Percentiles rank a stretch among this genome's conserved stretches.
phyloP scores from a whole-genome alignment of 2,888 invertebrate species.

The Stomorhina lunata region DNA sequence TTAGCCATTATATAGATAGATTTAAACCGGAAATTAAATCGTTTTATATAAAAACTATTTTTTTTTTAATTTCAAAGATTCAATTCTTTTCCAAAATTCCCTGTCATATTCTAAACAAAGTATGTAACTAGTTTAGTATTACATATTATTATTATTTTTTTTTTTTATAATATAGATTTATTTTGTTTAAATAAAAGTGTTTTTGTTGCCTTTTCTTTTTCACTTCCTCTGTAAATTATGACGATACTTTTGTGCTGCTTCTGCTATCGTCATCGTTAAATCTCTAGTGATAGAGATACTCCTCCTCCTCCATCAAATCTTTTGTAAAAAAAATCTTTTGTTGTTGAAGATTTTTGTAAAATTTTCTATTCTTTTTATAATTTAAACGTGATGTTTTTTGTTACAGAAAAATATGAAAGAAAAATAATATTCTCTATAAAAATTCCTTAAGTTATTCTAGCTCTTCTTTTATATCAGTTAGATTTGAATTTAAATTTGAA shows the following conservation, averaged over 20 bases:
- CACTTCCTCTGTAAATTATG: slow-evolving; percentile 39
- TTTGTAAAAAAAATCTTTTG: slow-evolving; percentile 29
- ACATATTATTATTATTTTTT: neutral
- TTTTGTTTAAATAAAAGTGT: neutral
- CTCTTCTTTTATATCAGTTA: neutral
- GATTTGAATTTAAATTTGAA: no score
- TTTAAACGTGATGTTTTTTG: slow-evolving; percentile 30
- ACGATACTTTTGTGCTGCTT: no score
- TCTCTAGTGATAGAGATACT: no score
- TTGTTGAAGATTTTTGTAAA: neutral
- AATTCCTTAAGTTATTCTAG: slow-evolving; percentile 21
- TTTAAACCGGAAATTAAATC: no score
- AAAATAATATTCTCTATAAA: slow-evolving; percentile 23
- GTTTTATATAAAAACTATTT: no score
- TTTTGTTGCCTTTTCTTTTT: neutral
- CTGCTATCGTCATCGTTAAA: slow-evolving; percentile 24
- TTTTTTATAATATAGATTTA: no score
- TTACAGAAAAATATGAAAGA: neutral
- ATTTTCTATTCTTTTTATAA: neutral
- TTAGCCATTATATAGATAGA: no score
- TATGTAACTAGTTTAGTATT: slow-evolving; percentile 50
- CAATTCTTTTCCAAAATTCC: no score
- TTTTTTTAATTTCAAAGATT: no score
- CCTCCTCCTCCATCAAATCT: no score
- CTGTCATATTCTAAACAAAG: neutral